phyloP scores from a whole-genome alignment of 2,797 vertebrate genomes.

The Muscicapa striata region DNA sequence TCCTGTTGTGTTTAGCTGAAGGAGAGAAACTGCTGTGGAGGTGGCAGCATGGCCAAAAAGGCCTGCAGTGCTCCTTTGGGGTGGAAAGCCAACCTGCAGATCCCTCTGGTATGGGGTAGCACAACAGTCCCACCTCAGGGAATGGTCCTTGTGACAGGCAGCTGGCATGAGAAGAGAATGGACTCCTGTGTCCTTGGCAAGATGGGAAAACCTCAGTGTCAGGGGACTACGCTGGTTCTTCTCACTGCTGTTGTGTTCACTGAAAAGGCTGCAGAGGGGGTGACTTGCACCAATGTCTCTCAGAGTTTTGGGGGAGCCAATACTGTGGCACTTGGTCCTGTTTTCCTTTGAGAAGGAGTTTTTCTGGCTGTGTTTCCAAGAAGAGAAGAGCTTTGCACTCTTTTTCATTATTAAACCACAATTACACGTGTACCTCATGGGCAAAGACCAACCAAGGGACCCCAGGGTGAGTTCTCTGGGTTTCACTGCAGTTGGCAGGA shows the following conservation, averaged over 20 bases:
- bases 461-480: background rate
- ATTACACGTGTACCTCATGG: background rate
- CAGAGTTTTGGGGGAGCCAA: background rate
- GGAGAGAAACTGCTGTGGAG: background rate
- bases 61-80: background rate
- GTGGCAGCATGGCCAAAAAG: background rate
- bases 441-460: background rate
- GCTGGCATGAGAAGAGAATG: background rate
- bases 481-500: background rate
- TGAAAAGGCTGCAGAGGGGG: background rate
- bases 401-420: background rate
- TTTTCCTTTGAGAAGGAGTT: background rate
- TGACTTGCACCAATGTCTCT: background rate
- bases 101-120: accelerated
- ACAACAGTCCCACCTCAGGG: background rate
- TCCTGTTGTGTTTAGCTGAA: background rate
- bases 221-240: background rate
- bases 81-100: background rate
- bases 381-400: background rate
- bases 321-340: background rate
- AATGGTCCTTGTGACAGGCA: background rate
- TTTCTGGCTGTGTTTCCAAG: background rate
- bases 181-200: background rate
- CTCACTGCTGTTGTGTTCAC: background rate
- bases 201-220: background rate